phyloP scores from a whole-genome alignment of 2,888 invertebrate species.

The Vandiemenella viatica region DNA sequence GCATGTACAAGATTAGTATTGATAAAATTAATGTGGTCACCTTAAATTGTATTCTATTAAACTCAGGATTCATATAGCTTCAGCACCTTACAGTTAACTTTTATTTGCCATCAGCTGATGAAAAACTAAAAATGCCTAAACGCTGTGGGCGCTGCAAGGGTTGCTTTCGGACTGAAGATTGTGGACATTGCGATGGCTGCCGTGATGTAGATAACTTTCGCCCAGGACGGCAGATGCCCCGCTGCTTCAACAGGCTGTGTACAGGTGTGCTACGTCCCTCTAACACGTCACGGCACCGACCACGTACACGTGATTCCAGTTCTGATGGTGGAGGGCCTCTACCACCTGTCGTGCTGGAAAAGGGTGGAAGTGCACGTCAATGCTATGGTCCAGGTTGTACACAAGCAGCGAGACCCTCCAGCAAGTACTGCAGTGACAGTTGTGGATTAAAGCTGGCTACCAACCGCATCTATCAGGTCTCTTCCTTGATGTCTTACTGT shows the following conservation, averaged over 20 bases:
- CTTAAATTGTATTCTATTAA: too few species aligned
- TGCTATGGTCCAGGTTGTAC: slow-evolving; percentile 86
- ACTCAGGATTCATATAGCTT: not conserved
- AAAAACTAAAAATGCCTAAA: slow-evolving; percentile 28
- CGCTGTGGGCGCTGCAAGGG: slow-evolving; percentile 64
- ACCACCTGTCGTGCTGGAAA: slow-evolving; percentile 7
- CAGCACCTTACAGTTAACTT: not conserved
- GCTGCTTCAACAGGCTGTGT: not conserved
- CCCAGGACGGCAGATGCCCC: slow-evolving; percentile 23
- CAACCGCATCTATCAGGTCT: slow-evolving; percentile 63
- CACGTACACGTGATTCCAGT: slow-evolving; percentile 20
- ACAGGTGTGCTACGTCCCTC: slow-evolving; percentile 20
- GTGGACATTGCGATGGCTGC: slow-evolving; percentile 51
- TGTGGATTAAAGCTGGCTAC: slow-evolving; percentile 84
- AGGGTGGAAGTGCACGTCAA: slow-evolving; percentile 34
- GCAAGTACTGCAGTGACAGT: slow-evolving; percentile 86
- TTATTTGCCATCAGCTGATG: slow-evolving; percentile 1
- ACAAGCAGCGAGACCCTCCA: slow-evolving; percentile 56
- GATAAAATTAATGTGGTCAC: too few species aligned
- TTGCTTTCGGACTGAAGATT: slow-evolving; percentile 52
- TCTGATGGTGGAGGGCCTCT: slow-evolving; percentile 14
- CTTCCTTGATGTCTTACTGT: too few species aligned
- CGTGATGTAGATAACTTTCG: slow-evolving; percentile 33
- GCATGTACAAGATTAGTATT: too few species aligned
- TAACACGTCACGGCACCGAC: slow-evolving; percentile 3